Percentiles rank a stretch among this genome's conserved stretches.
phyloP scores from a whole-genome alignment of 2,797 vertebrate genomes.

The Triplophysa yarkandensis region DNA sequence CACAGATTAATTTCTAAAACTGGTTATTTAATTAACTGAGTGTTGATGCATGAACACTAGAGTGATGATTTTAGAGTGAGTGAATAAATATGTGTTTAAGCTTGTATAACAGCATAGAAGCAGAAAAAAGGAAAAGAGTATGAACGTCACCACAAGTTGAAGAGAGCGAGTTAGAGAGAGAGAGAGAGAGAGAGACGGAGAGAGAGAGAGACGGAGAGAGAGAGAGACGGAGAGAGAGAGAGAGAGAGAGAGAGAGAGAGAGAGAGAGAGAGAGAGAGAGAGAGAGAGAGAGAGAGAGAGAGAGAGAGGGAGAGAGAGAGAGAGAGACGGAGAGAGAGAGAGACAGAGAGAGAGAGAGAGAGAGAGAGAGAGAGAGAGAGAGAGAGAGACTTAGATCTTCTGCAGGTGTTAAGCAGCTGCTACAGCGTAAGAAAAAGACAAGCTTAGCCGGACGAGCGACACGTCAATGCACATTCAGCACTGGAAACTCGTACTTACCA shows the following conservation, averaged over 20 bases:
- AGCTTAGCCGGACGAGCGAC: conserved; percentile 75
- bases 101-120: background rate
- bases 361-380: conserved; percentile 39
- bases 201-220: conserved; percentile 53
- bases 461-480: conserved; percentile 72
- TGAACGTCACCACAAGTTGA: background rate
- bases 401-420: conserved; percentile 60
- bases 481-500: conserved; percentile 88
- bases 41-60: conserved; percentile 31
- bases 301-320: background rate
- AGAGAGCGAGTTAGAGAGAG: no score
- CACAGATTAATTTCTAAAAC: conserved; percentile 16
- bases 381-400: conserved; percentile 51
- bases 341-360: background rate
- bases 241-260: conserved; percentile 48
- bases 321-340: background rate
- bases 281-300: conserved; percentile 47
- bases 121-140: conserved; percentile 7
- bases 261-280: conserved; percentile 37
- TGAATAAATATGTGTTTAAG: background rate
- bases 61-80: background rate
- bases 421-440: conserved; percentile 69
- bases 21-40: conserved; percentile 51
- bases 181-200: conserved; percentile 29
- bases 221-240: no score